These are phyloP conservation scores for Engystomops pustulosus DNA, from an alignment of 2,113 vertebrate species.

Conservation along the genomic window DNA sequence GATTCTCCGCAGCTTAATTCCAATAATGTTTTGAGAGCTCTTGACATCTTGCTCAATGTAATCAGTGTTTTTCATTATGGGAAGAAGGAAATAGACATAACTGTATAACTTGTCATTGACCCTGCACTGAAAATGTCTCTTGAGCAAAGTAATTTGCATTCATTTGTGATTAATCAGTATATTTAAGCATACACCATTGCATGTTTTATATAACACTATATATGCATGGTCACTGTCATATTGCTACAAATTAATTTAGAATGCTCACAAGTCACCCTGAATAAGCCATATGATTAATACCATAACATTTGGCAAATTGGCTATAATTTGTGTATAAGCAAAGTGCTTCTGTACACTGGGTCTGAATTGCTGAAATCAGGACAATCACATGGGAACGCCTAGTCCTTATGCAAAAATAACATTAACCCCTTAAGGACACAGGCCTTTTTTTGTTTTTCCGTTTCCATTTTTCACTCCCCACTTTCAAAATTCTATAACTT, in stretches of 20 bases:
- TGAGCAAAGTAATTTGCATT: conserved; percentile 54
- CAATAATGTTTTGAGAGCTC: conserved; percentile 52
- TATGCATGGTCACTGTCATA: conserved; percentile 51
- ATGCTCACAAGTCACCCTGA: conserved; percentile 27
- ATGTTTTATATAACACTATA: conserved; percentile 54
- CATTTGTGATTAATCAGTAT: conserved; percentile 57
- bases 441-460: too few species aligned
- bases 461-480: too few species aligned
- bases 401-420: background rate
- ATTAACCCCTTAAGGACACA: too few species aligned
- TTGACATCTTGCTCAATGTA: conserved; percentile 58
- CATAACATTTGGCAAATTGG: conserved; percentile 35
- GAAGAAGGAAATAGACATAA: conserved; percentile 55
- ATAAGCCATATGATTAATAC: conserved; percentile 40
- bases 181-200: conserved; percentile 51
- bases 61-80: conserved; percentile 55
- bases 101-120: conserved; percentile 58
- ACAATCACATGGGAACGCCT: background rate
- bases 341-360: background rate
- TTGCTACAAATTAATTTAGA: conserved; percentile 47
- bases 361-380: background rate
- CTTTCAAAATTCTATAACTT: too few species aligned
- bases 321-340: conserved; percentile 11
- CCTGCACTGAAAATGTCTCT: conserved; percentile 54
- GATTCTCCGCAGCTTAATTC: conserved; percentile 40